A percentile compares a stretch with the other conserved stretches of the same genome.
Conservation (phyloP, 2,888 invertebrate genomes). For the Halocaridina rubra region DNA sequence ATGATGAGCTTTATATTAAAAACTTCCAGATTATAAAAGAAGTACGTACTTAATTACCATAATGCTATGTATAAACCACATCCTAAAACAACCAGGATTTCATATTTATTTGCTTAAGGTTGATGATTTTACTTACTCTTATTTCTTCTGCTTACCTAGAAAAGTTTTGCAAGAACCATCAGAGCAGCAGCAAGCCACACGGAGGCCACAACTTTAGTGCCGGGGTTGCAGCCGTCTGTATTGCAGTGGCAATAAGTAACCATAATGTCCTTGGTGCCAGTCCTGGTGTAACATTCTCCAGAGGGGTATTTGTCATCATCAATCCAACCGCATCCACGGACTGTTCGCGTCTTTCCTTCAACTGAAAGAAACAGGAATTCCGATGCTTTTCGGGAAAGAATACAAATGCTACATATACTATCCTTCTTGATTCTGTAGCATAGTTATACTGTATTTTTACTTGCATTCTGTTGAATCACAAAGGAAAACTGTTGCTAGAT, state of each 20-base stretch:
- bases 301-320: neutral
- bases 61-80: too few relatives aligned
- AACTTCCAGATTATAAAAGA: neutral
- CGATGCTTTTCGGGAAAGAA: too few relatives aligned
- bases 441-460: too few relatives aligned
- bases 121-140: neutral
- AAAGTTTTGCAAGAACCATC: slow-evolving; percentile 22
- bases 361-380: too few relatives aligned
- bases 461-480: too few relatives aligned
- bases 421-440: too few relatives aligned
- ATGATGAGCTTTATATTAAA: neutral
- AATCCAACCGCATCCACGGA: slow-evolving; percentile 54
- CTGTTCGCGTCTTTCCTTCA: slow-evolving; percentile 26
- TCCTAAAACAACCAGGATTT: neutral
- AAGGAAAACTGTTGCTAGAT: too few relatives aligned
- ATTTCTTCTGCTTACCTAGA: neutral
- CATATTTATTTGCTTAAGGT: neutral
- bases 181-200: slow-evolving; percentile 6
- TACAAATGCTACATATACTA: too few relatives aligned
- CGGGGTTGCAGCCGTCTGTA: slow-evolving; percentile 47
- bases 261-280: slow-evolving; percentile 61
- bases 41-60: neutral
- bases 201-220: slow-evolving; percentile 10
- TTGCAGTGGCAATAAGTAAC: slow-evolving; percentile 59
- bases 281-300: slow-evolving; percentile 56